Conservation (phyloP, 2,888 invertebrate species). For the Eumerus sabulonum region DNA sequence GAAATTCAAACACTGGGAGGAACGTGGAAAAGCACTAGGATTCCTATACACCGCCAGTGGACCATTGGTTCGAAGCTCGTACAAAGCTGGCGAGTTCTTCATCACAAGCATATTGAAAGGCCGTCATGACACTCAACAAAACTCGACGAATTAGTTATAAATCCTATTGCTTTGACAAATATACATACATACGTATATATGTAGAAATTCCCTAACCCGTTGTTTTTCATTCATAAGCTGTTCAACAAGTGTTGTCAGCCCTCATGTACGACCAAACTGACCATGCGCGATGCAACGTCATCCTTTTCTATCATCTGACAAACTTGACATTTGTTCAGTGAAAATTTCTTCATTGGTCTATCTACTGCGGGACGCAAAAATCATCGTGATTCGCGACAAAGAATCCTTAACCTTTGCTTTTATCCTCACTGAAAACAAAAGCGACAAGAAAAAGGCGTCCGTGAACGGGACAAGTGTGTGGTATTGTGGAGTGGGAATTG, state of each 20-base stretch:
- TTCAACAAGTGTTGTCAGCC: conserved; percentile 60
- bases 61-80: conserved; percentile 97
- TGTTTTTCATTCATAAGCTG: conserved; percentile 34
- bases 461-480: not conserved
- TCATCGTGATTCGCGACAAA: conserved; percentile 16
- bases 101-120: conserved; percentile 88
- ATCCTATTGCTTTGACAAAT: conserved; percentile 36
- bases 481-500: too few species aligned
- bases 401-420: conserved; percentile 6
- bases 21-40: conserved; percentile 89
- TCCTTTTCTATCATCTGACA: conserved; percentile 28
- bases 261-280: not conserved
- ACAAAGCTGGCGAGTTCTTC: conserved; percentile 98
- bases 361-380: conserved; percentile 33
- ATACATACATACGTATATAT: conserved; percentile 10
- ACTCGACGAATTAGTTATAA: too few species aligned
- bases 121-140: conserved; percentile 76
- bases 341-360: conserved; percentile 36
- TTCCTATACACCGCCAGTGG: conserved; percentile 99
- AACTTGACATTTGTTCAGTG: conserved; percentile 27
- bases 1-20: conserved; percentile 93
- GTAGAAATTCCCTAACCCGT: conserved; percentile 1
- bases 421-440: too few species aligned
- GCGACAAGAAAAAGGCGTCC: conserved; percentile 11
- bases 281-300: conserved; percentile 57